Base-by-base conservation (phyloP, 37 sponge, comb jelly and placozoan species). In the Aplysina aerophoba region DNA sequence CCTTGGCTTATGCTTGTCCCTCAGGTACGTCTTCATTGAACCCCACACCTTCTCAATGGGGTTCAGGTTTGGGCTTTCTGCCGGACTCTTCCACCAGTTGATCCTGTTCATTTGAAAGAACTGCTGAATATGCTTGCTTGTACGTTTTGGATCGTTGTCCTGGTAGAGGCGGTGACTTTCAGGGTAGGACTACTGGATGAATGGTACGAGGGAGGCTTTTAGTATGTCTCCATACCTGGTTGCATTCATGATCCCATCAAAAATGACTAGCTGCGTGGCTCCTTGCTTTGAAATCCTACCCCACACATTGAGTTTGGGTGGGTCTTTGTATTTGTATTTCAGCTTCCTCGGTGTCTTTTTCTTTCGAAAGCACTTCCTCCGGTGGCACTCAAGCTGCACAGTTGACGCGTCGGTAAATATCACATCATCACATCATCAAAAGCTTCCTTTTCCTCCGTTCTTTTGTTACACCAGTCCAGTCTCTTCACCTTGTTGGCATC, bases 381-480 rank as follows among this genome's bases (percentile, higher is more conserved):
- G 15, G 50, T 78, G 72, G 19, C 36, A 37, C 36, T 71, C 72
- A 28, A 71, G 72, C 5, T 71, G 72, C 3, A 71, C 30, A 41
- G 79, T 39, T 1, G 50, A 78, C 25, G 38, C 79, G 6, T 78
- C 79, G 20, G 53, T 39, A 12, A 78, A 78, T 19, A 78, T 78
- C 22, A 78, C 79, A 78, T 78, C 79, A 78, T 78, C 22, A 78
- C 79, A 78, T 78, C 79, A 78, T 22, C 50, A 38, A 78, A 78
- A 17, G 39, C 25, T 41, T 78, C 79, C 50, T 78, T 50, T 16
- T n/a, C 79, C 22, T 44, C 50, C 50, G 17, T 38, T 40, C 25
- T 17, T n/a, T 78, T 44, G 25, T 38, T 78, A 6, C 79, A 78
- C 79, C 79, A 78, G 25, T 38, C 79, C 39, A 78, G 1, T 78